Conservation (phyloP, 2,797 vertebrate genomes). For the Protosalanx chinensis region DNA sequence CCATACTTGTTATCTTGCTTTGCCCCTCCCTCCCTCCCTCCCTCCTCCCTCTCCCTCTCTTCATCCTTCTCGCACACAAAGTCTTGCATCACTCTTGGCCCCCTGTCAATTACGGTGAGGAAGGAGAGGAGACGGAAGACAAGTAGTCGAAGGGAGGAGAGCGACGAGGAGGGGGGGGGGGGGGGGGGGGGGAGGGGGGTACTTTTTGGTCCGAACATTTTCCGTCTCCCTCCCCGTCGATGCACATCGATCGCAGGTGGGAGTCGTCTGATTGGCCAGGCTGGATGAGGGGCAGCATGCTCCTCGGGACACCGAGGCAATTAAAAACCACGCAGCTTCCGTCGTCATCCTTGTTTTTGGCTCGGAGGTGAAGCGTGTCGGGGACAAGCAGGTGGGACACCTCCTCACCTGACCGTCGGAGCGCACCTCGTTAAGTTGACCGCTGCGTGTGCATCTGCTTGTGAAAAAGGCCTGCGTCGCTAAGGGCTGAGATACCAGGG, state of each 20-base stretch:
- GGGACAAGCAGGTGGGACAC: not conserved
- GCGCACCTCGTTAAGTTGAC: constrained; percentile 55
- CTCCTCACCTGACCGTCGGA: constrained; percentile 34
- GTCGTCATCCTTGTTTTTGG: too few relatives aligned
- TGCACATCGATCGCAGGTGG: constrained; percentile 14
- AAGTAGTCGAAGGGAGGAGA: not conserved
- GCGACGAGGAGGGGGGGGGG: too few relatives aligned
- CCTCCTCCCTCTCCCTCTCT: too few relatives aligned
- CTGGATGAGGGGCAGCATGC: constrained; percentile 8
- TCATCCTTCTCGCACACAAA: too few relatives aligned
- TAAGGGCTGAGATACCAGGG: constrained; percentile 48
- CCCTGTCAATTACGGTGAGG: constrained; percentile 8
- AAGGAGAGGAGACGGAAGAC: not conserved
- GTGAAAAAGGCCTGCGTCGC: constrained; percentile 27
- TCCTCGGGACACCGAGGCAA: constrained; percentile 20
- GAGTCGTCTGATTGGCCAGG: not conserved
- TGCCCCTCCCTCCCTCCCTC: too few relatives aligned
- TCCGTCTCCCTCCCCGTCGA: constrained; percentile 2
- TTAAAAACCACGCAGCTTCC: constrained; percentile 11
- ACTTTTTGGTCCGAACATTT: not conserved
- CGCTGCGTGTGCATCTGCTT: constrained; percentile 39
- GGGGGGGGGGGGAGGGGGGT: not conserved
- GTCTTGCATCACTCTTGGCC: constrained; percentile 4
- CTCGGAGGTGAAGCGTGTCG: too few relatives aligned
- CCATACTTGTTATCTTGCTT: not conserved